A percentile compares a stretch with the other conserved stretches of the same genome.
These are phyloP conservation scores for Ectemnius lituratus DNA, from an alignment of 2,888 invertebrate species.

Conservation along the genomic window DNA sequence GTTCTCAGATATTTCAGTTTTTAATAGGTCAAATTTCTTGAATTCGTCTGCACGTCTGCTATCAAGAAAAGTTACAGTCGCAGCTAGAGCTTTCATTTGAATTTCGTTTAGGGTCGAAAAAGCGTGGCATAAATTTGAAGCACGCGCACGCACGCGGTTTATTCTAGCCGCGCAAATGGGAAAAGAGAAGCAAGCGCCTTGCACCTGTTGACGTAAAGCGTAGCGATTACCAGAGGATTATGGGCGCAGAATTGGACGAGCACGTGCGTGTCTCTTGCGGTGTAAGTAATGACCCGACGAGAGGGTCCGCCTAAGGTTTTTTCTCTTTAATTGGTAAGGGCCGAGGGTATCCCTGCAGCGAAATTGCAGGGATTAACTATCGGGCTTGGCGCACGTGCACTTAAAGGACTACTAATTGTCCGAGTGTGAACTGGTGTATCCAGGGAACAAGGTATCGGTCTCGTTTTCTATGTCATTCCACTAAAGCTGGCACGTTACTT, in stretches of 20 bases:
- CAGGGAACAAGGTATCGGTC: constrained; percentile 13
- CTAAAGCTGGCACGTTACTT: not conserved
- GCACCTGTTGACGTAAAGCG: constrained; percentile 55
- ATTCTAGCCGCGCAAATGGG: not conserved
- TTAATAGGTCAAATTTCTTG: no score
- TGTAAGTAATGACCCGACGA: constrained; percentile 54
- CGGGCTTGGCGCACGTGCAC: constrained; percentile 70
- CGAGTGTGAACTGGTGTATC: constrained; percentile 33
- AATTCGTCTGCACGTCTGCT: no score
- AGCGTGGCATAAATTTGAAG: not conserved
- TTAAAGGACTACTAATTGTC: constrained; percentile 74
- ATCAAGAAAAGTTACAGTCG: no score
- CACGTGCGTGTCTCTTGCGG: constrained; percentile 62
- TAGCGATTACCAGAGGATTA: constrained; percentile 52
- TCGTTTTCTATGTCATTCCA: constrained; percentile 17
- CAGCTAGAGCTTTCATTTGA: no score
- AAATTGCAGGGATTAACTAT: constrained; percentile 70
- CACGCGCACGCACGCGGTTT: not conserved
- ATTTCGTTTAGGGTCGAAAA: not conserved
- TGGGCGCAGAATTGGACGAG: constrained; percentile 47
- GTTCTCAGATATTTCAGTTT: no score
- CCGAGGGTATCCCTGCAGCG: constrained; percentile 55
- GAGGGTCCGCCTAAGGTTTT: constrained; percentile 51
- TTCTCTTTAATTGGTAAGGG: constrained; percentile 69
- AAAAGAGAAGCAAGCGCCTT: constrained; percentile 19